phyloP scores from a whole-genome alignment of 2,888 invertebrate species.

The Tineola bisselliella region DNA sequence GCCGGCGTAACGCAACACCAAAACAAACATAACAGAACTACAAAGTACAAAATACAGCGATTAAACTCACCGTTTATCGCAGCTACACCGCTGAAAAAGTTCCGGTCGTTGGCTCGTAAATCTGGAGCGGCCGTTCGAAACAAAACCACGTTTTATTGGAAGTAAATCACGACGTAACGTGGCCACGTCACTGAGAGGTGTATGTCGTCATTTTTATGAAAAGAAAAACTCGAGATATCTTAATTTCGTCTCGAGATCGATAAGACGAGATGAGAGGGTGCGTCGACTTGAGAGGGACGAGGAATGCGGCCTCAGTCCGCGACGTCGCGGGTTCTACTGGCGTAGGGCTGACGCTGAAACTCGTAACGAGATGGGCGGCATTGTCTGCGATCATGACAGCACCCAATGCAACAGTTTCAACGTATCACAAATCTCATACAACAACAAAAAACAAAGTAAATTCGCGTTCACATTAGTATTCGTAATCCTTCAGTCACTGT shows the following conservation, averaged over 20 bases:
- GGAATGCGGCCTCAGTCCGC: conserved; percentile 37
- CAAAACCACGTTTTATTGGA: neutral
- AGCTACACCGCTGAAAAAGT: neutral
- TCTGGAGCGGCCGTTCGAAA: neutral
- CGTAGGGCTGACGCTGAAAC: conserved; percentile 18
- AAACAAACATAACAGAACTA: neutral
- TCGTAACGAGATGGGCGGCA: neutral
- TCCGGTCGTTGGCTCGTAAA: neutral
- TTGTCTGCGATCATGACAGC: neutral
- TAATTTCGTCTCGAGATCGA: neutral
- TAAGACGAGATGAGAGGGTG: neutral
- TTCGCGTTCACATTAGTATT: neutral
- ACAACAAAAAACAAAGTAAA: too few relatives aligned
- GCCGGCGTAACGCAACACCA: neutral
- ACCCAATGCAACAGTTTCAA: neutral
- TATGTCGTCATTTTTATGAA: neutral
- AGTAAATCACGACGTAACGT: neutral
- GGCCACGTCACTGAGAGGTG: neutral
- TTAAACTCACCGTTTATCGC: conserved; percentile 5
- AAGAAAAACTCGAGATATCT: neutral
- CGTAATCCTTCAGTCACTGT: neutral
- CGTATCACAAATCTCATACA: neutral
- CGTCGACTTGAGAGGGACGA: conserved; percentile 17
- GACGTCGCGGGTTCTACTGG: conserved; percentile 35
- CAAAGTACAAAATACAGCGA: neutral